Base-by-base conservation (phyloP, 1,140 invertebrate genomes). In the Lerema accius region DNA sequence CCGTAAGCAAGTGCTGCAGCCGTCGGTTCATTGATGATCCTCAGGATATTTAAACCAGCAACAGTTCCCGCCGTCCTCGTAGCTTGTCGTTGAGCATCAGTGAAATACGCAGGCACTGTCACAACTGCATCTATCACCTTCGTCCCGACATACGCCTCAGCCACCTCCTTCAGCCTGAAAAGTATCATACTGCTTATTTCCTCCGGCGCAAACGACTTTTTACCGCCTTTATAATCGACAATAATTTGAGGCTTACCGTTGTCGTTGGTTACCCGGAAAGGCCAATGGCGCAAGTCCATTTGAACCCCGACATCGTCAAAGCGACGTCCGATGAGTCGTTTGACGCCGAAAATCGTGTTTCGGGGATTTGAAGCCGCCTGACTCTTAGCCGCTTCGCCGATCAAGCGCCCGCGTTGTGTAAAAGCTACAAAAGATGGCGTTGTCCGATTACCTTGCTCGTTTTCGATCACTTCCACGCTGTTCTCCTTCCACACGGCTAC, bases 381-480 rank as follows among this genome's bases (percentile, higher is more conserved):
- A 46, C 71, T 76, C 49, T 75, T 77, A 5, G 92, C 89, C 9
- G 91, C 87, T 67, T 96, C 95, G 40, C 95, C 93, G 64, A 94
- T 95, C 42, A 94, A 91, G 7, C 95, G 90, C 10, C 94, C 95
- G 60, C 95, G 95, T 7, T 92, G 67, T 42, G 93, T 91, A 74
- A 93, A 93, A 0, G 92, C 92, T 51, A 92, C 80, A 92, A 85
- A 84, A 55, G 94, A 93, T 0, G 95, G 95, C 32, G 95, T 96
- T 15, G 95, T 96, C 58, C 95, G 80, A 79, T 96, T 96, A 1
- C 96, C 96, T 84, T 96, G 95, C 73, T 97, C 96, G 77, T 97
- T 97, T 71, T 95, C 95, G 73, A 97, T 97, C 76, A 97, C 97
- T 85, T 97, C 96, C 3, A 96, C 95, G 76, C 94, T 93, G 15